These are phyloP conservation scores for Anastatus disparis DNA, from an alignment of 1,140 invertebrate genomes.

Conservation along the genomic window DNA sequence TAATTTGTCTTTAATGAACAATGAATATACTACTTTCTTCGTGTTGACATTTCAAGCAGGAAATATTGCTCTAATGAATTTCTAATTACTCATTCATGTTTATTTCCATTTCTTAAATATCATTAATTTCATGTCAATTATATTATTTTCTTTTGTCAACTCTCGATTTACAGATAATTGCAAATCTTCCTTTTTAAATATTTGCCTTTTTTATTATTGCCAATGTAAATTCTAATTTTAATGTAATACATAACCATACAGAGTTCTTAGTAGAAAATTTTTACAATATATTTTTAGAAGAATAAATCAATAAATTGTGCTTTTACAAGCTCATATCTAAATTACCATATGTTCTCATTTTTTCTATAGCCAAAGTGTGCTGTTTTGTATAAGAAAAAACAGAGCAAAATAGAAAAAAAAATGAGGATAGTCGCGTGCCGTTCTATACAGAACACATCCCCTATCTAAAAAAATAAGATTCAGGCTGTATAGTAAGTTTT, in stretches of 20 bases:
- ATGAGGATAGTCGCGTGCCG: neutral
- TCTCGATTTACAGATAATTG: conserved; percentile 3
- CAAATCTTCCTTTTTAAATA: neutral
- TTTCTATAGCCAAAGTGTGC: too few relatives aligned
- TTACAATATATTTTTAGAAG: too few relatives aligned
- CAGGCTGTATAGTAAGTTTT: conserved; percentile 37
- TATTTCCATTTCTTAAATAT: neutral
- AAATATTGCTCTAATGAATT: neutral
- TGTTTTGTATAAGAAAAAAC: too few relatives aligned
- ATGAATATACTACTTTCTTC: conserved; percentile 1
- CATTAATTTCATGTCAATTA: too few relatives aligned
- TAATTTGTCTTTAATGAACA: conserved; percentile 33
- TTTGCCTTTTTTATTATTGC: neutral
- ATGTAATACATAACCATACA: too few relatives aligned
- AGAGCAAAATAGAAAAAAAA: neutral
- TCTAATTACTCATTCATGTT: neutral
- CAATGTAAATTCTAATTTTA: too few relatives aligned
- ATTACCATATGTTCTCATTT: too few relatives aligned
- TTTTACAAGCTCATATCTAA: too few relatives aligned
- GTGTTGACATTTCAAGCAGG: neutral
- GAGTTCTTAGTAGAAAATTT: too few relatives aligned
- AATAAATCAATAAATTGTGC: too few relatives aligned
- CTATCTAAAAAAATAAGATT: conserved; percentile 44
- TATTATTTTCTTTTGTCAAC: too few relatives aligned
- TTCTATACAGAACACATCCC: neutral